Evolutionary conservation across 1,140 invertebrate species (phyloP), one percentile per base, ranked within the genome.

Genomic region (Lysiphlebus fabarum): DNA sequence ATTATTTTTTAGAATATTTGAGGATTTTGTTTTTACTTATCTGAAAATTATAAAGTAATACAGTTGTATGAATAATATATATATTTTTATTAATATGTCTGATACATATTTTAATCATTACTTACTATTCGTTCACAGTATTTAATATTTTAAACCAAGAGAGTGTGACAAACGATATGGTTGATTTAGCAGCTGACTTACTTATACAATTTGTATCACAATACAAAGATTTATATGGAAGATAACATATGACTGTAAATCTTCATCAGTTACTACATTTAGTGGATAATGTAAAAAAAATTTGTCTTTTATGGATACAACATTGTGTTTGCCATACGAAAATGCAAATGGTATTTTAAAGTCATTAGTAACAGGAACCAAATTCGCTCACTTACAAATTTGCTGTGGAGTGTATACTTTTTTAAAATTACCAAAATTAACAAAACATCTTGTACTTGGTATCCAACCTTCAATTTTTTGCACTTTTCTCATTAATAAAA

Each of bases 41-140:
- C 2, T 26, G 4, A 26, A 26, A 26, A 26, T 4, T 4, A 26
- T 26, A 26, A 26, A 26, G 2, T 26, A 1, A 26, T 4, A 26
- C 17, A 26, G 17, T 4, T n/a, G n/a, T 26, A 26, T 26, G 17
- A 26, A 26, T 26, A n/a, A n/a, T n/a, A n/a, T n/a, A n/a, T n/a
- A n/a, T n/a, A n/a, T n/a, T n/a, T n/a, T n/a, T n/a, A n/a, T n/a
- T n/a, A n/a, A n/a, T n/a, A 54, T 70, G 43, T 2, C 33, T 4
- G 17, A 59, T 10, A 17, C 17, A 7, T 67, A 62, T 55, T 58
- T 64, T 11, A 34, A 64, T 10, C 70, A 71, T 58, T 65, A 65
- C 49, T 62, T 58, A 53, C 34, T 66, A 11, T 50, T 66, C 36
- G 59, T 63, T 0, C 9, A 14, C 2, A 47, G 8, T 0, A 56